Base-by-base conservation (phyloP, 2,888 invertebrate species). In the Sminthurides aquaticus region DNA sequence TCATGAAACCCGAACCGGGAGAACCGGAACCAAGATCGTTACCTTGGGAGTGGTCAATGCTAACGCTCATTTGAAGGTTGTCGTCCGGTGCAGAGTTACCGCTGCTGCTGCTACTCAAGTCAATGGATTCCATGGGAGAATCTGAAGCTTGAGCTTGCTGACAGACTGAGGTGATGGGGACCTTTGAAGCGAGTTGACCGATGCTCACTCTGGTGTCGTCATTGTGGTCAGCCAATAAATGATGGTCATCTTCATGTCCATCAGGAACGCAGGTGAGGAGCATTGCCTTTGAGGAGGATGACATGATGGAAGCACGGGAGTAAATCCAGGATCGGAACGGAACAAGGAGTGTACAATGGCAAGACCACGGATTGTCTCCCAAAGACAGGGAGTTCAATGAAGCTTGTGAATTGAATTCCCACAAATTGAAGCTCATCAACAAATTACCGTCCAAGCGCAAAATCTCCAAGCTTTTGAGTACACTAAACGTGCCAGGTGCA, bases 391-490 rank as follows among this genome's bases (percentile, higher is more conserved):
- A 89, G 20, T 88, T 88, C 77, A 93, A 84, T 80, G 90, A 90
- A 27, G 89, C 89, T 81, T 91, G 91, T 75, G 85, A 80, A 65
- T 85, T 83, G 77, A 93, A 85, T 79, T 90, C 89, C 91, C 71
- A 93, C 74, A 92, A 88, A 74, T 90, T 87, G 77, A 91, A 92
- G 70, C 86, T 85, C 75, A 85, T 83, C 77, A 94, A 84, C 69
- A 86, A 85, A 80, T 94, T 94, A 75, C 89, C 88, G 78, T 92
- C 91, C 74, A 94, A 81, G 60, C 89, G 86, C 64, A 94, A 82
- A 61, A 92, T 88, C 80, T 92, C 89, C 77, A 94, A 83, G 77
- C 88, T 87, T 76, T 88, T 86, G 77, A 94, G 80, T 76, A 86
- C 85, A 69, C 86, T 81, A 79, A 94, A 94, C 69, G 92, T 92